Base-by-base conservation (phyloP, 2,113 vertebrate species). In the Pagrus major region DNA sequence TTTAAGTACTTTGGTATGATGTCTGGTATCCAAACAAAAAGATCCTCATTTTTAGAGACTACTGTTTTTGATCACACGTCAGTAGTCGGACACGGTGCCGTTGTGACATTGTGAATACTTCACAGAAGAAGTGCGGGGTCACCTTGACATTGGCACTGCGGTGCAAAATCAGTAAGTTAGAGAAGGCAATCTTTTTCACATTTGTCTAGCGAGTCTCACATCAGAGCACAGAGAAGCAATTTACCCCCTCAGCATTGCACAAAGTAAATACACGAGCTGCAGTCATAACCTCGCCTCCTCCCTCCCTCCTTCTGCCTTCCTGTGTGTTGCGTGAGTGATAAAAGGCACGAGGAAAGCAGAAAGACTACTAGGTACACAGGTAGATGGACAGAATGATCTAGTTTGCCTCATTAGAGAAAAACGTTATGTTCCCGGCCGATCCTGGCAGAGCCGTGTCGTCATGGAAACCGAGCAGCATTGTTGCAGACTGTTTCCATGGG, bases 331-430 rank as follows among this genome's bases (percentile, higher is more conserved):
- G 51, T 41, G 9, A 56, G 71, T 21, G 84, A 58, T 75, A 78
- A 85, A 83, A 86, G 68, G 39, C 61, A 60, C 46, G 29, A 42
- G 72, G 80, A 84, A 18, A 21, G 66, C 46, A 70, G 59, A 58
- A 56, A 46, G 69, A 58, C 77, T 33, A 37, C 42, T 72, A 29
- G 76, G 83, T 77, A 72, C 87, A 88, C 88, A 92, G 88, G 89
- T 91, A 90, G 80, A 88, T 76, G 89, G 80, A 90, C 85, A 63
- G 84, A 90, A 88, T 81, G 84, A 92, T 92, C 91, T 80, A 60
- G 86, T 77, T 86, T 85, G 86, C 85, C 76, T 92, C 91, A 92
- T 93, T 91, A 92, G 76, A 81, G 78, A 63, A 60, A 81, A 83
- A 76, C 82, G 29, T 51, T 46, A 54, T 89, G 90, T 92, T 89